Conservation (phyloP, 2,888 invertebrate species). For the Morpho deidamia region DNA sequence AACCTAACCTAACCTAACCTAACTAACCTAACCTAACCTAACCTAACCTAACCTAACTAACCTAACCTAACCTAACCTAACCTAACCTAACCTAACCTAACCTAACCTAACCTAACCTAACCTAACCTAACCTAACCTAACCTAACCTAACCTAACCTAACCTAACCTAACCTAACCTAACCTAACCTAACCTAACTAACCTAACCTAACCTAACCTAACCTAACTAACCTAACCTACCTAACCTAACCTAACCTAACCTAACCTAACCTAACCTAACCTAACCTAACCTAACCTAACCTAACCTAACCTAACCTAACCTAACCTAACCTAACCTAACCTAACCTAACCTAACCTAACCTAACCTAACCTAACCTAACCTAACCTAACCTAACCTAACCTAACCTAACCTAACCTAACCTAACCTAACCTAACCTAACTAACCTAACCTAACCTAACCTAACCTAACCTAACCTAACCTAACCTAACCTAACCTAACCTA, state of each 20-base stretch:
- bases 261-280: slow-evolving; percentile 24
- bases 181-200: slow-evolving; percentile 20
- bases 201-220: slow-evolving; percentile 26
- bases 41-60: slow-evolving; percentile 23
- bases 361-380: slow-evolving; percentile 26
- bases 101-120: slow-evolving; percentile 26
- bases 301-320: slow-evolving; percentile 18
- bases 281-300: slow-evolving; percentile 14
- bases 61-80: slow-evolving; percentile 26
- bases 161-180: slow-evolving; percentile 24
- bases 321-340: slow-evolving; percentile 27
- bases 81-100: slow-evolving; percentile 13
- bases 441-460: slow-evolving; percentile 18
- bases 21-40: slow-evolving; percentile 19
- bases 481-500: slow-evolving; percentile 27
- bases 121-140: slow-evolving; percentile 27
- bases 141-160: slow-evolving; percentile 24
- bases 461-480: slow-evolving; percentile 25
- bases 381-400: slow-evolving; percentile 20
- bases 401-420: not conserved
- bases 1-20: slow-evolving; percentile 13
- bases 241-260: slow-evolving; percentile 26
- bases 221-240: slow-evolving; percentile 26
- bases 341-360: slow-evolving; percentile 25
- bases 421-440: not conserved